Percentiles rank a stretch among this genome's conserved stretches.
Evolutionary conservation across 1,140 invertebrate species (phyloP).

Genomic region (Drosophila micromelanica): DNA sequence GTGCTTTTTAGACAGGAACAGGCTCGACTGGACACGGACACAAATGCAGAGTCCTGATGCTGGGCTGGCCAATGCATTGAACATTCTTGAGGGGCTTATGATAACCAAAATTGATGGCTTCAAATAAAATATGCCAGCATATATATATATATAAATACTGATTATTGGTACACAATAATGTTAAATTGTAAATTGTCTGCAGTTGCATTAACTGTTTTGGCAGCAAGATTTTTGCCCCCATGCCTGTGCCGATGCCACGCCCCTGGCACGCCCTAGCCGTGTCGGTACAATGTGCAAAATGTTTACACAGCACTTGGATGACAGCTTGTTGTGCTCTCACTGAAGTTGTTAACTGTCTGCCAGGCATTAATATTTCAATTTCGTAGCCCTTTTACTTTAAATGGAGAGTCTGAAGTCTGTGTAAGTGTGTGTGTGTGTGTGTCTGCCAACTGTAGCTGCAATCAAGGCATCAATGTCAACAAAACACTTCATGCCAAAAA

Average conservation of each 20-base stretch:
- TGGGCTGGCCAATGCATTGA: slow-evolving; percentile 13
- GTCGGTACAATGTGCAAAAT: slow-evolving; percentile 57
- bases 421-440: no score
- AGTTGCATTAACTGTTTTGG: slow-evolving; percentile 46
- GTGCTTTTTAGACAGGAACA: slow-evolving; percentile 17
- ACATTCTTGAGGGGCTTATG: slow-evolving; percentile 23
- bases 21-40: not conserved
- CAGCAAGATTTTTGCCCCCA: slow-evolving; percentile 3
- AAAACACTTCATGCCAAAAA: slow-evolving; percentile 41
- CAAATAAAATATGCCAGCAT: not conserved
- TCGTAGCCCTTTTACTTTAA: slow-evolving; percentile 15
- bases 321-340: slow-evolving; percentile 39
- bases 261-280: slow-evolving; percentile 17
- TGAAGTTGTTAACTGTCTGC: slow-evolving; percentile 9
- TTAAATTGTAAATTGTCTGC: slow-evolving; percentile 9
- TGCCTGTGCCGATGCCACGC: not conserved
- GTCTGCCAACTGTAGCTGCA: slow-evolving; percentile 22
- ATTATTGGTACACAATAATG: no score
- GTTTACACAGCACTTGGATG: slow-evolving; percentile 56
- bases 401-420: not conserved
- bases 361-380: slow-evolving; percentile 50
- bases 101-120: slow-evolving; percentile 24
- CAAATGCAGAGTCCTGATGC: not conserved
- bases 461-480: slow-evolving; percentile 57
- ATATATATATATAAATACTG: no score